These are phyloP conservation scores for Noctuana brunneofusca DNA, from an alignment of 2,888 invertebrate species.

Conservation along the genomic window DNA sequence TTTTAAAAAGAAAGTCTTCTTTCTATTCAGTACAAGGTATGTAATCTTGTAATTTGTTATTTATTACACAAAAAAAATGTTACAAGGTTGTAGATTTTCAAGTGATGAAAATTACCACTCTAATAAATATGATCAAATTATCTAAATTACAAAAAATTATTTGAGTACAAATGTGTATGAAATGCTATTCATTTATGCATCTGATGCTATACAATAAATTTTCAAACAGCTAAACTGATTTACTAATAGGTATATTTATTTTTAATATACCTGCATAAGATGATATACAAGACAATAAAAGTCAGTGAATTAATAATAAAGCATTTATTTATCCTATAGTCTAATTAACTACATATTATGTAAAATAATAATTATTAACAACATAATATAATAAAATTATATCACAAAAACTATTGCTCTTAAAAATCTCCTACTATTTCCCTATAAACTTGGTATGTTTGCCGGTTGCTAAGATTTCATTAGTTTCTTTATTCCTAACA, in stretches of 20 bases:
- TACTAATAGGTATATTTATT: not conserved
- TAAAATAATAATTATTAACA: not conserved
- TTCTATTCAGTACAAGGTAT: too few relatives aligned
- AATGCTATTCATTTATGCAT: too few relatives aligned
- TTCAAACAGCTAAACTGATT: too few relatives aligned
- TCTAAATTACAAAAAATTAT: too few relatives aligned
- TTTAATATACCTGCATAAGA: not conserved
- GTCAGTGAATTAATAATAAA: not conserved
- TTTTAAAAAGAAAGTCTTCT: too few relatives aligned
- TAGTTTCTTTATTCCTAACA: constrained; percentile 88
- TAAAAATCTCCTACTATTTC: constrained; percentile 37
- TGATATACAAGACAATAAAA: not conserved
- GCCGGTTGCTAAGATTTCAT: constrained; percentile 90
- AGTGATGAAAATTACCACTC: too few relatives aligned
- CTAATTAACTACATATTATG: not conserved
- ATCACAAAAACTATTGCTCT: constrained; percentile 4
- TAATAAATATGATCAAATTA: too few relatives aligned
- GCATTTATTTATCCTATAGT: not conserved
- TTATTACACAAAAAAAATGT: too few relatives aligned
- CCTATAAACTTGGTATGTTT: constrained; percentile 90
- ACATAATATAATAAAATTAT: not conserved
- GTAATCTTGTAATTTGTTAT: too few relatives aligned
- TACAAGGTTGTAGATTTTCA: too few relatives aligned
- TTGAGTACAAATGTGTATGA: too few relatives aligned
- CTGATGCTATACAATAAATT: too few relatives aligned